These are phyloP conservation scores for Carcharodon carcharias DNA, from an alignment of 2,797 vertebrate species.

Conservation along the genomic window DNA sequence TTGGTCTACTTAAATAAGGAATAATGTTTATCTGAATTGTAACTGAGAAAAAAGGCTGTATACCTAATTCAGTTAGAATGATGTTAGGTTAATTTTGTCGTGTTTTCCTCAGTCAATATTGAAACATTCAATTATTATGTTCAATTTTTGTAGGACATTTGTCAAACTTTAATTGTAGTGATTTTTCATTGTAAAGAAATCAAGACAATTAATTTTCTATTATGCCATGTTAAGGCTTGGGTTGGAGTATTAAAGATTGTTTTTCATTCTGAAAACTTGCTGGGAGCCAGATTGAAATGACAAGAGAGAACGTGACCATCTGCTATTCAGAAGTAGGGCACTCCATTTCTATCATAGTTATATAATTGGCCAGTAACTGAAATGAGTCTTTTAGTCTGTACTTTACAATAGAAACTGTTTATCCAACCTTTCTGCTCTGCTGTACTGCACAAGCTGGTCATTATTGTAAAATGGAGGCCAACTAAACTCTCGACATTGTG, in stretches of 20 bases:
- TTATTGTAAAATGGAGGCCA: background rate
- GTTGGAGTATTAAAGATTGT: conserved; percentile 44
- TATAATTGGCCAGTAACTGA: background rate
- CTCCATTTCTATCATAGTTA: background rate
- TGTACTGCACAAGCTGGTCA: background rate
- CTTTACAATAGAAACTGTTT: background rate
- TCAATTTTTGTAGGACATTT: background rate
- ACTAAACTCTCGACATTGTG: background rate
- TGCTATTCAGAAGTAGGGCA: background rate
- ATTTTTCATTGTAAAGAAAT: conserved; percentile 24
- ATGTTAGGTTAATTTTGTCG: background rate
- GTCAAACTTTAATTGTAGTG: background rate
- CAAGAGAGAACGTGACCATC: conserved; percentile 32
- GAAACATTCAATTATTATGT: background rate
- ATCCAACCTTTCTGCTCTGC: background rate
- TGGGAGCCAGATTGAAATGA: background rate
- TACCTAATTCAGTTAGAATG: background rate
- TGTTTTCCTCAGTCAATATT: background rate
- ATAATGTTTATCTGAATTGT: background rate
- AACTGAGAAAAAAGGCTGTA: background rate
- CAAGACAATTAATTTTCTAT: conserved; percentile 38
- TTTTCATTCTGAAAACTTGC: background rate
- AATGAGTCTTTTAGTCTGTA: background rate
- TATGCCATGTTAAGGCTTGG: conserved; percentile 39
- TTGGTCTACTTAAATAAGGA: background rate